phyloP scores from a whole-genome alignment of 2,113 vertebrate species.

The Archocentrus centrarchus region DNA sequence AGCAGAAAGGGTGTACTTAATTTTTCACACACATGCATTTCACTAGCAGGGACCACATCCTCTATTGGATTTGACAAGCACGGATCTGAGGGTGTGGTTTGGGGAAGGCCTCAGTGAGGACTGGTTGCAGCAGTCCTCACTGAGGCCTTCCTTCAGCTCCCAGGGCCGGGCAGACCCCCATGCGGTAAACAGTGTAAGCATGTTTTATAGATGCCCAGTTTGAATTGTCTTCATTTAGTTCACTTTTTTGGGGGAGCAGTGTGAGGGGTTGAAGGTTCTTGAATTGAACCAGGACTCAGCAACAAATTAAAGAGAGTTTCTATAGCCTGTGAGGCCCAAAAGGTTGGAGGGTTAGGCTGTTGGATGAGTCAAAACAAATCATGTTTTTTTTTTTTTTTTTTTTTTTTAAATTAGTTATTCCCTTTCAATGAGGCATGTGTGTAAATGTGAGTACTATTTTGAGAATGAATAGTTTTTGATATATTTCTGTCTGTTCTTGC shows the following conservation, averaged over 20 bases:
- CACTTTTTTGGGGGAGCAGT: not conserved
- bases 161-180: no score
- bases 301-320: constrained; percentile 24
- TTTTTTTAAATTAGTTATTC: not conserved
- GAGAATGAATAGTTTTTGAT: not conserved
- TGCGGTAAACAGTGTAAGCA: not conserved
- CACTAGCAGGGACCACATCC: no score
- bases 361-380: constrained; percentile 4
- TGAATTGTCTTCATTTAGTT: not conserved
- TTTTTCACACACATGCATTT: no score
- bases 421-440: not conserved
- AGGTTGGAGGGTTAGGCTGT: constrained; percentile 16
- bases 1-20: no score
- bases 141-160: no score
- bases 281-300: not conserved
- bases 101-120: no score
- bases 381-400: not conserved
- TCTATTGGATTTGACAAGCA: no score
- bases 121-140: no score
- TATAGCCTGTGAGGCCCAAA: constrained; percentile 10
- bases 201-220: not conserved
- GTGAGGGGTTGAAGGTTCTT: not conserved
- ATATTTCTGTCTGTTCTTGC: not conserved
- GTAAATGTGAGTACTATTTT: not conserved
- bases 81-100: no score